Evolutionary conservation across 2,888 invertebrate species (phyloP).

Genomic region (Ochropleura plecta): DNA sequence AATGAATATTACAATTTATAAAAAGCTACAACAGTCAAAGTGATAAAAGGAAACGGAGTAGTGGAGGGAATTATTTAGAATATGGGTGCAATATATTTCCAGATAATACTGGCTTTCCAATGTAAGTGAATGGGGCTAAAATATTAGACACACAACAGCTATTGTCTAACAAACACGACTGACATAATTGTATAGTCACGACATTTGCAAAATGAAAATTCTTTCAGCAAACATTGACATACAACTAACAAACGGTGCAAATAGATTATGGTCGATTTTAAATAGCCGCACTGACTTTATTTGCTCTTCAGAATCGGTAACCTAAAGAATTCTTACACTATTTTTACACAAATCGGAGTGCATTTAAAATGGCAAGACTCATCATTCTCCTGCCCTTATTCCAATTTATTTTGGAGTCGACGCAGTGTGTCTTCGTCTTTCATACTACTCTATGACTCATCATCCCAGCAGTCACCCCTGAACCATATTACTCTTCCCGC

Average conservation of each 20-base stretch:
- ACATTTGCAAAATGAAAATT: constrained; percentile 33
- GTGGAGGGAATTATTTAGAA: not conserved
- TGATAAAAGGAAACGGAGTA: not conserved
- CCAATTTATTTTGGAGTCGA: too few relatives aligned
- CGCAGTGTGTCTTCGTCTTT: too few relatives aligned
- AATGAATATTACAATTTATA: not conserved
- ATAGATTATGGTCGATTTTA: constrained; percentile 21
- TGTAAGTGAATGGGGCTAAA: not conserved
- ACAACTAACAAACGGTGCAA: constrained; percentile 20
- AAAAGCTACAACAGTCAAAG: not conserved
- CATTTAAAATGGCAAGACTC: not conserved
- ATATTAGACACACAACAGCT: not conserved
- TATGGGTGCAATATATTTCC: not conserved
- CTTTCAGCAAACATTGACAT: constrained; percentile 28
- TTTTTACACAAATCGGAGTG: not conserved
- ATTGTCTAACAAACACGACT: constrained; percentile 11
- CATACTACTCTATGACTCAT: too few relatives aligned
- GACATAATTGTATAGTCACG: constrained; percentile 9
- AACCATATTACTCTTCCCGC: too few relatives aligned
- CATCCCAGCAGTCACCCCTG: too few relatives aligned
- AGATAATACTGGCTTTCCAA: not conserved
- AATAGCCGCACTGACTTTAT: constrained; percentile 17
- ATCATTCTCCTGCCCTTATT: too few relatives aligned
- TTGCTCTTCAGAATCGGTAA: constrained; percentile 17
- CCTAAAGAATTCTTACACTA: too few relatives aligned